Percentiles rank a stretch among this genome's conserved stretches.
phyloP scores from a whole-genome alignment of 1,140 invertebrate species.

The Microplitis demolitor region DNA sequence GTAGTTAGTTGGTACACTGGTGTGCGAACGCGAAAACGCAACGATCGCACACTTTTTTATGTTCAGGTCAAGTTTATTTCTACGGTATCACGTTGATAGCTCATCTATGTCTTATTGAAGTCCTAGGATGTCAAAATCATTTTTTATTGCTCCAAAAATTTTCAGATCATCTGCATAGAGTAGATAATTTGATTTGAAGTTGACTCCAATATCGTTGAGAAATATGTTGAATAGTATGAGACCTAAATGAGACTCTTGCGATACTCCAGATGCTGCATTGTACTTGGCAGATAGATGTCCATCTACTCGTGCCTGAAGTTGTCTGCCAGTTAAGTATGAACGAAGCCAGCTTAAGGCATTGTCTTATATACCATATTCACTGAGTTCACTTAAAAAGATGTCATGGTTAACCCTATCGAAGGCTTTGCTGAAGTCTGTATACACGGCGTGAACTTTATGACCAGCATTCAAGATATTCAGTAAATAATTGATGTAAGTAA shows the following conservation, averaged over 20 bases:
- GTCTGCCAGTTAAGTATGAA: too few species aligned
- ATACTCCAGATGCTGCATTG: too few species aligned
- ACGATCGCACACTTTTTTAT: neutral
- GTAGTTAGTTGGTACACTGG: neutral
- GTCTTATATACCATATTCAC: too few species aligned
- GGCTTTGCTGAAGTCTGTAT: too few species aligned
- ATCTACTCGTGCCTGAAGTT: too few species aligned
- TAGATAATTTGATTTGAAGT: neutral
- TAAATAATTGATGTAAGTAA: too few species aligned
- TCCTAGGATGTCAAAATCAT: neutral
- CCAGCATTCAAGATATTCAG: too few species aligned
- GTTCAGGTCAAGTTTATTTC: neutral
- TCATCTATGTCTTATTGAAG: neutral
- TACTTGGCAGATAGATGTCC: too few species aligned
- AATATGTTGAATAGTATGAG: neutral
- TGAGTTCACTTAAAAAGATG: too few species aligned
- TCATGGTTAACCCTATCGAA: too few species aligned
- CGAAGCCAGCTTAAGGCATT: too few species aligned
- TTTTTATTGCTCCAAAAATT: neutral
- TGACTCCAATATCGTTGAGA: neutral
- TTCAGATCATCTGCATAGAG: neutral
- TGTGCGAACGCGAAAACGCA: neutral
- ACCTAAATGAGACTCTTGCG: neutral
- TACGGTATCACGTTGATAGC: neutral
- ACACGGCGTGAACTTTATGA: too few species aligned